Base-by-base conservation (phyloP, 1,140 invertebrate species). In the Bilobella aurantiaca region DNA sequence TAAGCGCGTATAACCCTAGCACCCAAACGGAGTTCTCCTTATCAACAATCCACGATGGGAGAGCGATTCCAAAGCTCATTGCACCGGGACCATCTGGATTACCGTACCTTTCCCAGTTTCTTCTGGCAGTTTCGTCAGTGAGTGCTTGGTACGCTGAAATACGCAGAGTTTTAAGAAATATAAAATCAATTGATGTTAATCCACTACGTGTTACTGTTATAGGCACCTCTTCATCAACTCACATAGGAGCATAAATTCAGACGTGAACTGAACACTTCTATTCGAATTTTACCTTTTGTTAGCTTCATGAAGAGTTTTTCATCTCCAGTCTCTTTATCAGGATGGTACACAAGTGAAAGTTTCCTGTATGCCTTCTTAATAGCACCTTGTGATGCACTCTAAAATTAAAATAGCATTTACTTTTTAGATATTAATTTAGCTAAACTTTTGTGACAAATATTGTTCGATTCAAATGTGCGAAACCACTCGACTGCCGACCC, bases 21-120 rank as follows among this genome's bases (percentile, higher is more conserved):
- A 98, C 95, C 92, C 93, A 97, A 34, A 98, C 85, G 71, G 94
- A 97, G 78, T 99, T 99, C 80, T 99, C 91, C 77, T 97, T 96
- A 76, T 98, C 95, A n/a, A 99, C 93, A 78, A 99, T 98, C 96
- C 96, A 99, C 62, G 96, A 98, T 23, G 97, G 97, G 49, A 99
- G 79, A 47, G 96, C 97, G 77, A 99, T 99, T 69, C 97, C 96
- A 84, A 99, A 98, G 73, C 91, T 93, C 85, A 95, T 98, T 25
- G 93, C 94, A 70, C 93, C 94, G 31, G 97, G 97, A 3, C 97
- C 97, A 85, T 99, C 96, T 16, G 96, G 96, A 83, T 99, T 98
- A 37, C 97, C 97, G 84, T 98, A 97, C 77, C 94, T 92, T 76
- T 98, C 92, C 91, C 94, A 99, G 80, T 99, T 99, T 77, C 89